Percentiles rank a stretch among this genome's conserved stretches.
Conservation (phyloP, 2,888 invertebrate species). For the Cephalotes varians region DNA sequence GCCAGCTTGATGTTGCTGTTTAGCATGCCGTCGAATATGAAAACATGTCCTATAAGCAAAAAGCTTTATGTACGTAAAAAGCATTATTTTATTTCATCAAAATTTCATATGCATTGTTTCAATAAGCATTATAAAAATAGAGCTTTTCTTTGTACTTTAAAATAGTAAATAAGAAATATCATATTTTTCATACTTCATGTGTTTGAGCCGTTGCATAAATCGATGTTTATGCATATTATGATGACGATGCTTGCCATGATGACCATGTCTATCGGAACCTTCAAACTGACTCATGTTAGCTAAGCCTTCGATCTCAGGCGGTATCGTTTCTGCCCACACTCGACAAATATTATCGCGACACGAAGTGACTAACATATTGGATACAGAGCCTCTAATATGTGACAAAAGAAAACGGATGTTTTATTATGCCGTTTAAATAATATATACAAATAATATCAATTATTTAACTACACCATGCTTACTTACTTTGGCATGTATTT, state of each 20-base stretch:
- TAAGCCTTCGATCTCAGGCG: slow-evolving; percentile 96
- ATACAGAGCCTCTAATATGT: slow-evolving; percentile 93
- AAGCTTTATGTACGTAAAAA: not conserved
- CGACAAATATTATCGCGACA: slow-evolving; percentile 99
- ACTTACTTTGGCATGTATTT: slow-evolving; percentile 99
- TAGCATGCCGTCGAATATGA: slow-evolving; percentile 95
- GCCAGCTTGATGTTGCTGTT: slow-evolving; percentile 88
- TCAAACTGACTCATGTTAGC: slow-evolving; percentile 89
- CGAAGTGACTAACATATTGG: slow-evolving; percentile 99
- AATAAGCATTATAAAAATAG: slow-evolving; percentile 1
- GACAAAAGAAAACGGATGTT: not conserved
- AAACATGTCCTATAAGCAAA: slow-evolving; percentile 91
- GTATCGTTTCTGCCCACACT: slow-evolving; percentile 98
- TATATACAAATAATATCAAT: not conserved
- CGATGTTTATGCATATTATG: slow-evolving; percentile 96
- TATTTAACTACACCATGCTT: not conserved
- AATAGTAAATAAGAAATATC: not conserved
- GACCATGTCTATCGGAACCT: slow-evolving; percentile 89
- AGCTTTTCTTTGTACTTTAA: not conserved
- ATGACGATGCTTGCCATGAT: slow-evolving; percentile 92
- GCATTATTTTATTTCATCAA: slow-evolving; percentile 54
- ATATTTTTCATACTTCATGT: slow-evolving; percentile 93
- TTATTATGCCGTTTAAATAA: not conserved
- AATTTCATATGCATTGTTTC: not conserved
- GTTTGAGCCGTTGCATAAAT: slow-evolving; percentile 98